Evolutionary conservation across 2,888 invertebrate species (phyloP).

Genomic region (Orchesella flavescens): DNA sequence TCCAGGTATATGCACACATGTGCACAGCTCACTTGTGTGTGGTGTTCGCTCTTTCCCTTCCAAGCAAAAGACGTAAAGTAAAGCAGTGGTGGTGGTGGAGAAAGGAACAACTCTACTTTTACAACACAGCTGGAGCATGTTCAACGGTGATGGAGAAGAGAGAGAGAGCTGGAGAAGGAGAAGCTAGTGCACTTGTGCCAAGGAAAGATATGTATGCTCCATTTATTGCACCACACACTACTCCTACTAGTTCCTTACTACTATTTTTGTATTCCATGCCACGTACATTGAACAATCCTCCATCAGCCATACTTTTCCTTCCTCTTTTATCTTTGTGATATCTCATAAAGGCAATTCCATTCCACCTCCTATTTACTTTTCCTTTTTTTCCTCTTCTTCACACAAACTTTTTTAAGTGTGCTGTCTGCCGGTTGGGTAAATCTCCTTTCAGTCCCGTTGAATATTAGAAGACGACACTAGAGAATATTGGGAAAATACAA

Average conservation of each 20-base stretch:
- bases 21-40: too few relatives aligned
- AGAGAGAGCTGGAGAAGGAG: background rate
- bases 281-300: too few relatives aligned
- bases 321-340: too few relatives aligned
- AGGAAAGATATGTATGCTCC: background rate
- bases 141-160: background rate
- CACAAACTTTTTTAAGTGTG: too few relatives aligned
- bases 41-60: too few relatives aligned
- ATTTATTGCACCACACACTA: background rate
- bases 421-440: too few relatives aligned
- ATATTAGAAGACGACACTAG: too few relatives aligned
- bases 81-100: background rate
- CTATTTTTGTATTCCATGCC: background rate
- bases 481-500: too few relatives aligned
- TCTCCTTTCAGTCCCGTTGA: too few relatives aligned
- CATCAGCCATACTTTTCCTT: background rate
- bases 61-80: too few relatives aligned
- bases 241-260: background rate
- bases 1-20: too few relatives aligned
- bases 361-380: conserved; percentile 27
- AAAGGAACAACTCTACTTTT: conserved; percentile 19
- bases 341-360: too few relatives aligned
- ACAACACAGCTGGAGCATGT: background rate
- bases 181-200: background rate
- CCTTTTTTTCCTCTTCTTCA: conserved; percentile 21